Conservation (phyloP, 2,888 invertebrate species). For the Rugalucina vietnamica region DNA sequence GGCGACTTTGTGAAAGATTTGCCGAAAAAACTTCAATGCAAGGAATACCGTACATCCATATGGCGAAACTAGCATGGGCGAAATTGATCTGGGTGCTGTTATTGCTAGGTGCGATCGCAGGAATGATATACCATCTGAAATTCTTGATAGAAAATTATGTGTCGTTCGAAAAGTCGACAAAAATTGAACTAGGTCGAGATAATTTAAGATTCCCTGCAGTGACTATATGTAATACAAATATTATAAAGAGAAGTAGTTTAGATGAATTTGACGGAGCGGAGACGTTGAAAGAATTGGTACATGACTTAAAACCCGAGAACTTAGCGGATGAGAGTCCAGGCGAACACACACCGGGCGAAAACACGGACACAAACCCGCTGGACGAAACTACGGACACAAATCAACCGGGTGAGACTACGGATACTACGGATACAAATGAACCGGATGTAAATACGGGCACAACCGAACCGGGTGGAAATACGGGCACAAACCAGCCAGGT, state of each 20-base stretch:
- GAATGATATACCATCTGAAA: conserved; percentile 66
- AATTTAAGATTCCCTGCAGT: conserved; percentile 58
- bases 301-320: conserved; percentile 44
- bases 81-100: conserved; percentile 65
- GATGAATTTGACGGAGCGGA: conserved; percentile 3
- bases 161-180: conserved; percentile 60
- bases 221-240: conserved; percentile 65
- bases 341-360: neutral
- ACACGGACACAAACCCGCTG: neutral
- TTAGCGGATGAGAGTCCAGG: conserved; percentile 48
- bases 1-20: conserved; percentile 57
- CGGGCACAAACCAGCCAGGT: neutral
- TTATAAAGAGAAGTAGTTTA: conserved; percentile 41
- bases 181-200: conserved; percentile 52
- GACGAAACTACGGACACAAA: conserved; percentile 9
- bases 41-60: conserved; percentile 69
- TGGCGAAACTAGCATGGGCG: conserved; percentile 57
- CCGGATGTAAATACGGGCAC: neutral
- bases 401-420: neutral
- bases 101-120: conserved; percentile 51
- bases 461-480: neutral
- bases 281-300: conserved; percentile 32
- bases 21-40: conserved; percentile 74
- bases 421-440: neutral
- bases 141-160: conserved; percentile 61